A percentile compares a stretch with the other conserved stretches of the same genome.
These are phyloP conservation scores for human DNA, from an alignment of 2,113 vertebrate species.

Conservation along the genomic window GRCh38 chr1:152368501-152369000, in stretches of 20 bases:
- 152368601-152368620: background rate
- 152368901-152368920: background rate
- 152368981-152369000: background rate
- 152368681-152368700: background rate
- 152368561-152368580: background rate
- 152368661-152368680: background rate
- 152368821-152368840: background rate
- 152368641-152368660: background rate
- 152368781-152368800: background rate
- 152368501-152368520: background rate
- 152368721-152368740: background rate
- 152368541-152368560: background rate
- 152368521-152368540: background rate
- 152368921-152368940: background rate
- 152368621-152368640: background rate
- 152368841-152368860: background rate
- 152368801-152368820: background rate
- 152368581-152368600: background rate
- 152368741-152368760: background rate
- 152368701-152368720: background rate
- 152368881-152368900: background rate
- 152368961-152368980: background rate
- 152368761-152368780: background rate
- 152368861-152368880: background rate
- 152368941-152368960: no score